phyloP scores from a whole-genome alignment of 2,113 vertebrate species.

The Oryzias javanicus region DNA sequence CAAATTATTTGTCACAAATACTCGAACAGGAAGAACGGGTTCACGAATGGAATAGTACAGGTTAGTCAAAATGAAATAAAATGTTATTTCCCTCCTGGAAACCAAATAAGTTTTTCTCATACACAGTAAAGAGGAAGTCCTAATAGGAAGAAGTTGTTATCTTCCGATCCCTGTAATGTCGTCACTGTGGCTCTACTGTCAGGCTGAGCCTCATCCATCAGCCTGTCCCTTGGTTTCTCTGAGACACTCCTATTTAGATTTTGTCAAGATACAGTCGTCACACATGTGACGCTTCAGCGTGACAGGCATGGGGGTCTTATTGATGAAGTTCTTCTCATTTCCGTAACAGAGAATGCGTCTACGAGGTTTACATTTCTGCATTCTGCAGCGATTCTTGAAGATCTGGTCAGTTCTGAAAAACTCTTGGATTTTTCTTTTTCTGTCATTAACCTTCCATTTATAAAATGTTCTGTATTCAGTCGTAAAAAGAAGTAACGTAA shows the following conservation, averaged over 20 bases:
- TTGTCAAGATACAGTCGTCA: conserved; percentile 78
- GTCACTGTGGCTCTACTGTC: conserved; percentile 44
- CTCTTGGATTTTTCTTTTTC: too few relatives aligned
- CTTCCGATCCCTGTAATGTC: conserved; percentile 58
- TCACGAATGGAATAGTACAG: too few relatives aligned
- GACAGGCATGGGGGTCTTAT: conserved; percentile 42
- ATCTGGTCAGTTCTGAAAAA: too few relatives aligned
- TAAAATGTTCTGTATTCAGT: too few relatives aligned
- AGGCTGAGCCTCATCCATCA: conserved; percentile 59
- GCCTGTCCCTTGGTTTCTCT: conserved; percentile 53
- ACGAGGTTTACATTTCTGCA: too few relatives aligned
- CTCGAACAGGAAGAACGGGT: too few relatives aligned
- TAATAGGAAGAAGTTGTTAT: conserved; percentile 63
- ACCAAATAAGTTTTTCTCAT: conserved; percentile 25
- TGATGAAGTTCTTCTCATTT: conserved; percentile 28
- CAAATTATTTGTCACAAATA: too few relatives aligned
- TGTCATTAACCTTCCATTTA: too few relatives aligned
- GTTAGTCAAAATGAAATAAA: too few relatives aligned
- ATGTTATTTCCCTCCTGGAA: too few relatives aligned
- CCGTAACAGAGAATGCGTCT: conserved; percentile 18
- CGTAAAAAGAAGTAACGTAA: too few relatives aligned
- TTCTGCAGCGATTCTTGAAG: too few relatives aligned
- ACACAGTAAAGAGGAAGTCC: conserved; percentile 31
- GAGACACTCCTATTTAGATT: conserved; percentile 80
- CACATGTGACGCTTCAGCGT: conserved; percentile 66